phyloP scores from a whole-genome alignment of 2,113 vertebrate genomes.

The Tringa solitaria region DNA sequence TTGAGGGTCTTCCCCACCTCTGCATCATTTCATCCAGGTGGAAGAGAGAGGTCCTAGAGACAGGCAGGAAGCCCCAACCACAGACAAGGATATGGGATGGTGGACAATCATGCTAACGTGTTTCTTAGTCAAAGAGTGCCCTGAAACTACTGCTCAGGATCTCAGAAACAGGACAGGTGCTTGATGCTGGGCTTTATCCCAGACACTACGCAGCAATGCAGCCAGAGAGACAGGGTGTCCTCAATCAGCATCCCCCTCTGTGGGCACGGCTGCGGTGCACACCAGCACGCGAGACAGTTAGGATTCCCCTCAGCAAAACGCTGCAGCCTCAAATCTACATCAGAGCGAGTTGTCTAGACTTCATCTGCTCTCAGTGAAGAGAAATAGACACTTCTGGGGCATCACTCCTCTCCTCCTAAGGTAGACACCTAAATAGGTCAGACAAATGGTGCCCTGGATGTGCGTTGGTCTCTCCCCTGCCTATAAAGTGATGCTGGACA shows the following conservation, averaged over 20 bases:
- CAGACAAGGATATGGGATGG: background rate
- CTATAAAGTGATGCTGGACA: background rate
- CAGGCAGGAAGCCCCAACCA: background rate
- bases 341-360: constrained; percentile 40
- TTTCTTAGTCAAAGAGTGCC: background rate
- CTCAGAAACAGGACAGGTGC: background rate
- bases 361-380: constrained; percentile 29
- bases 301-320: constrained; percentile 62
- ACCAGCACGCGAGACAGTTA: constrained; percentile 13
- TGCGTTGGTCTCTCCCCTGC: background rate
- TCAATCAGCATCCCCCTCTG: background rate
- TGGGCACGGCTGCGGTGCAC: background rate
- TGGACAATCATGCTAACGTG: background rate
- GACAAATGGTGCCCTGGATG: background rate
- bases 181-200: background rate
- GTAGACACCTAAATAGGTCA: constrained; percentile 63
- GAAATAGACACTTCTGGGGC: constrained; percentile 68
- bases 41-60: background rate
- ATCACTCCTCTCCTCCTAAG: constrained; percentile 30
- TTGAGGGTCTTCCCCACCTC: background rate
- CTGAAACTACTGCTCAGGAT: background rate
- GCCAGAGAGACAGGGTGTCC: background rate
- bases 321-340: constrained; percentile 66
- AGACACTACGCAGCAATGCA: background rate
- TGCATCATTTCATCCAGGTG: background rate